phyloP scores from a whole-genome alignment of 2,888 invertebrate genomes.

The Lithophane ornitopus region DNA sequence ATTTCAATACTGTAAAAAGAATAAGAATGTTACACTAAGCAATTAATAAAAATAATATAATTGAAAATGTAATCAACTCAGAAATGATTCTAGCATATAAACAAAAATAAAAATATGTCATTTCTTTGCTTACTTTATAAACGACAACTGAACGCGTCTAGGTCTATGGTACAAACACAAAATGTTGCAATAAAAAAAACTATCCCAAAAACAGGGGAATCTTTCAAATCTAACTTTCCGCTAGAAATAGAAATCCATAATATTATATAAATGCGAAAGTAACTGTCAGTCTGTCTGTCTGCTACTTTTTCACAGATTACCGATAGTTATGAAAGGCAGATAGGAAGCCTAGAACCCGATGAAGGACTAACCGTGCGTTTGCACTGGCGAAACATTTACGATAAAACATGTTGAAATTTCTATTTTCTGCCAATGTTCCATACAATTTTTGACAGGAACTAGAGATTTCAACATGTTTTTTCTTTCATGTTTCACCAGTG shows the following conservation, averaged over 20 bases:
- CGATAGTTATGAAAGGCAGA: not conserved
- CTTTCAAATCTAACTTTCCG: not conserved
- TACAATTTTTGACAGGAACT: too few relatives aligned
- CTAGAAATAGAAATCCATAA: not conserved
- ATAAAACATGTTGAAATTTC: too few relatives aligned
- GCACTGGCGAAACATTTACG: too few relatives aligned
- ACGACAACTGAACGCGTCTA: conserved; percentile 21
- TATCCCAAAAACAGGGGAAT: conserved; percentile 20
- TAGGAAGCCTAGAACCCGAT: not conserved
- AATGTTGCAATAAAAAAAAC: conserved; percentile 31
- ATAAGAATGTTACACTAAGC: not conserved
- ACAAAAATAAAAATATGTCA: conserved; percentile 8
- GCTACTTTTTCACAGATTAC: not conserved
- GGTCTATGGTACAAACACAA: conserved; percentile 54
- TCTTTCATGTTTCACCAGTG: too few relatives aligned
- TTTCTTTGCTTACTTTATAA: conserved; percentile 36
- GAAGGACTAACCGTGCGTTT: too few relatives aligned
- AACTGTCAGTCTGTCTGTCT: not conserved
- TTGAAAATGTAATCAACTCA: not conserved
- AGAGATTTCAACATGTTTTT: too few relatives aligned
- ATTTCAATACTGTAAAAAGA: rapidly evolving
- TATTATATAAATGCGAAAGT: not conserved
- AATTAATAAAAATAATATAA: not conserved
- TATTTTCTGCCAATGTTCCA: too few relatives aligned
- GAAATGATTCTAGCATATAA: not conserved